Base-by-base conservation (phyloP, 2,113 vertebrate genomes). In the Hippocampus comes region DNA sequence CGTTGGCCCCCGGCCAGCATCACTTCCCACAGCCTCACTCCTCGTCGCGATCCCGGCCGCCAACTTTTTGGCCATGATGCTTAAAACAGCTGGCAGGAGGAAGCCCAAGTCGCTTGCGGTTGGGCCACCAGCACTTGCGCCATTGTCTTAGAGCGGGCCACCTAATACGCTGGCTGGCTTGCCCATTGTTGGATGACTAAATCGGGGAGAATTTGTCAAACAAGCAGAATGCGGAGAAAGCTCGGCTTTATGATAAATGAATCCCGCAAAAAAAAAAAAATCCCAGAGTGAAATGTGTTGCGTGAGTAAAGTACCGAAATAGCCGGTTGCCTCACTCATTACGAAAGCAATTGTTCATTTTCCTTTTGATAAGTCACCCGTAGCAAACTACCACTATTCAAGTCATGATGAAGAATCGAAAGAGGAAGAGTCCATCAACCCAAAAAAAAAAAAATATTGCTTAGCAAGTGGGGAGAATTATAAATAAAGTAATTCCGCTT, bases 41-140 rank as follows among this genome's bases (percentile, higher is more conserved):
- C 55, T 80, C 80, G 84, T 80, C 70, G 64, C 63, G 78, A 27
- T 68, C 74, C 38, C 74, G 74, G 66, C 84, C 84, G 87, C 86
- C 82, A 78, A 68, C 74, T 86, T 85, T 46, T 86, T 83, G 79
- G 80, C 51, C 41, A 59, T 89, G 84, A 91, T 91, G 76, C 83
- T 76, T 89, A 84, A 84, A 86, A 76, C 90, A 91, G 82, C 83
- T 87, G 86, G 61, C 72, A 30, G 51, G 72, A 88, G 82, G 85
- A 86, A 85, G 77, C 78, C 65, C 74, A 60, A 72, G 66, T 38
- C 71, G 74, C 82, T 38, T 78, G 71, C 83, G 69, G 75, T 85
- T 75, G 78, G 71, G 75, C 71, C 73, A 12, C 81, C 72, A 80
- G 83, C 88, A 73, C 66, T 21, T 23, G 57, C 23, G 46, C 41